Percentiles rank a stretch among this genome's conserved stretches.
Evolutionary conservation across 92 coral and sea anemone species (phyloP).

Genomic region (Actinernus sp.): DNA sequence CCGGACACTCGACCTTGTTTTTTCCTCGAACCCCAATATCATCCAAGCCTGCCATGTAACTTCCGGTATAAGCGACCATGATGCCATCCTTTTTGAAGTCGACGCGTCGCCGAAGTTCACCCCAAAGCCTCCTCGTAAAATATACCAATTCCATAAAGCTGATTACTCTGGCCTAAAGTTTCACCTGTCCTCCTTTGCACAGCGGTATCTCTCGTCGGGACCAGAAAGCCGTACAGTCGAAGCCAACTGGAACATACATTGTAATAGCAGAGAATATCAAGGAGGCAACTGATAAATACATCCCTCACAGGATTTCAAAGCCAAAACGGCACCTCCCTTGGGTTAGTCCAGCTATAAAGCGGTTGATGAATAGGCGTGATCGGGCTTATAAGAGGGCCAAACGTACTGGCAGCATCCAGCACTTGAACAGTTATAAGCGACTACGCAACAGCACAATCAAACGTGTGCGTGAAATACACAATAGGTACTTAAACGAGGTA

Average conservation of each 20-base stretch:
- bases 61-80: slow-evolving; percentile 46
- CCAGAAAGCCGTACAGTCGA: slow-evolving; percentile 41
- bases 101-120: slow-evolving; percentile 34
- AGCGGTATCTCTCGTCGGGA: slow-evolving; percentile 14
- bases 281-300: slow-evolving; percentile 32
- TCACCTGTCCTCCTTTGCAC: slow-evolving; percentile 31
- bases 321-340: slow-evolving; percentile 47
- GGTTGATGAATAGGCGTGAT: slow-evolving; percentile 52
- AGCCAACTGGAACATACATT: slow-evolving; percentile 45
- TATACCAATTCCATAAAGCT: slow-evolving; percentile 42
- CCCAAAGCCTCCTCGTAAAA: slow-evolving; percentile 43
- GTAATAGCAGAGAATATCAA: slow-evolving; percentile 28
- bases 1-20: slow-evolving; percentile 46
- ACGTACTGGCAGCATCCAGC: slow-evolving; percentile 16
- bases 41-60: slow-evolving; percentile 48
- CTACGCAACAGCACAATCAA: slow-evolving; percentile 24
- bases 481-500: slow-evolving; percentile 48
- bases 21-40: slow-evolving; percentile 32
- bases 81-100: slow-evolving; percentile 34
- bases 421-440: slow-evolving; percentile 10
- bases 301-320: slow-evolving; percentile 31
- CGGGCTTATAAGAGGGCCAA: slow-evolving; percentile 30
- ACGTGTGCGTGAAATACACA: slow-evolving; percentile 10
- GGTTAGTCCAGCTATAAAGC: slow-evolving; percentile 48
- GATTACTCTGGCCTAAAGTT: slow-evolving; percentile 27